Evolutionary conservation across 2,797 vertebrate species (phyloP).

Genomic region (Falco berigora): DNA sequence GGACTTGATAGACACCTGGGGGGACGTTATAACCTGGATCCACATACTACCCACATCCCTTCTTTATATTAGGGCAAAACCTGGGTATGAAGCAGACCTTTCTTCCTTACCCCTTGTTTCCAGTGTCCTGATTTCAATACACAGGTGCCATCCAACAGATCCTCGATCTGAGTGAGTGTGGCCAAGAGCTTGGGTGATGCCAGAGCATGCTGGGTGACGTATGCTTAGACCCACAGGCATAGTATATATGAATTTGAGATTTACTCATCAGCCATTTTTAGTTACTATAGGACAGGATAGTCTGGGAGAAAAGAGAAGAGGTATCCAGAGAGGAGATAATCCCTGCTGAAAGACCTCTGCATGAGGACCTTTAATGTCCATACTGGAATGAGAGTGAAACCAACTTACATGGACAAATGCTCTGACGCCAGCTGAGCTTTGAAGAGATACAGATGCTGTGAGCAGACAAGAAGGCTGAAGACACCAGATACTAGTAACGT

Average conservation of each 20-base stretch:
- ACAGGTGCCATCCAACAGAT: not conserved
- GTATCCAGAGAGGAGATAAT: not conserved
- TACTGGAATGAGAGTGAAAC: not conserved
- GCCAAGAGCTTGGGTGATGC: not conserved
- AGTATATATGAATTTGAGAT: not conserved
- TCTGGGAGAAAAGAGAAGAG: not conserved
- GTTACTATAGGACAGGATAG: not conserved
- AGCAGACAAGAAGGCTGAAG: not conserved
- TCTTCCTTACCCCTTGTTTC: not conserved
- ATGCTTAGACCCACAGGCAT: not conserved
- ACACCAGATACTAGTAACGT: not conserved
- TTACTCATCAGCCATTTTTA: not conserved
- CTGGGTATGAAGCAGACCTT: not conserved
- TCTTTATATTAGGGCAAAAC: not conserved
- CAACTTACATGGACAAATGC: not conserved
- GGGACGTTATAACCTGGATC: not conserved
- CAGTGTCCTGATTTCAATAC: not conserved
- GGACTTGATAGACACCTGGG: not conserved
- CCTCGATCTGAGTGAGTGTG: not conserved
- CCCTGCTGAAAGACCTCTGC: not conserved
- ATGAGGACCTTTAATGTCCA: not conserved
- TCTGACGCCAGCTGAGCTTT: not conserved
- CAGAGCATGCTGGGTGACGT: not conserved
- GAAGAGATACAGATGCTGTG: not conserved
- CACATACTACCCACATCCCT: not conserved